Percentiles rank a stretch among this genome's conserved stretches.
phyloP scores from a whole-genome alignment of 1,140 invertebrate genomes.

The Brachionus rotundiformis region DNA sequence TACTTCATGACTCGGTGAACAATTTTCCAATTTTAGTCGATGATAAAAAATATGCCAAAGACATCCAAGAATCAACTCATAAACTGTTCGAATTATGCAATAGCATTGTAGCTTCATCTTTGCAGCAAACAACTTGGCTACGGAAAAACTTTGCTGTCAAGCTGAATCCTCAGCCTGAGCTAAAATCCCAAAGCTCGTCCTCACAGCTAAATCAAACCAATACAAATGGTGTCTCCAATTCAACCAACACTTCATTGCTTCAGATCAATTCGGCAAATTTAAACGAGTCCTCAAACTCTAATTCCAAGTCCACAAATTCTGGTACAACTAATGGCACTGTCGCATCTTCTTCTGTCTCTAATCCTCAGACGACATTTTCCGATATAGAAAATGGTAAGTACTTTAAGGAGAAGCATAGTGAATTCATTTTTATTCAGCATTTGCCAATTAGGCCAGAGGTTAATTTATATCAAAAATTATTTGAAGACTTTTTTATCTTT shows the following conservation, averaged over 20 bases:
- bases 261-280: background rate
- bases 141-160: constrained; percentile 82
- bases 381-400: constrained; percentile 44
- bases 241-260: background rate
- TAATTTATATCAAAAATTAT: too few relatives aligned
- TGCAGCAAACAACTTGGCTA: constrained; percentile 88
- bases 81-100: constrained; percentile 80
- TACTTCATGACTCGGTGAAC: constrained; percentile 31
- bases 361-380: constrained; percentile 4
- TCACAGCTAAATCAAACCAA: background rate
- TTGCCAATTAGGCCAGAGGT: too few relatives aligned
- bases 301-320: background rate
- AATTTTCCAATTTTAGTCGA: constrained; percentile 58
- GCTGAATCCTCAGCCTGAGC: constrained; percentile 65
- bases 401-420: background rate
- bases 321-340: background rate
- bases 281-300: background rate
- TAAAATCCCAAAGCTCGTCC: background rate
- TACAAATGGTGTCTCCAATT: background rate
- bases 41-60: constrained; percentile 79
- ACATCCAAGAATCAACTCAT: constrained; percentile 71
- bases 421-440: background rate
- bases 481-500: too few relatives aligned
- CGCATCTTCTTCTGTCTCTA: background rate
- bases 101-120: constrained; percentile 81